These are phyloP conservation scores for Laodelphax striatellus DNA, from an alignment of 1,140 invertebrate genomes.

Conservation along the genomic window DNA sequence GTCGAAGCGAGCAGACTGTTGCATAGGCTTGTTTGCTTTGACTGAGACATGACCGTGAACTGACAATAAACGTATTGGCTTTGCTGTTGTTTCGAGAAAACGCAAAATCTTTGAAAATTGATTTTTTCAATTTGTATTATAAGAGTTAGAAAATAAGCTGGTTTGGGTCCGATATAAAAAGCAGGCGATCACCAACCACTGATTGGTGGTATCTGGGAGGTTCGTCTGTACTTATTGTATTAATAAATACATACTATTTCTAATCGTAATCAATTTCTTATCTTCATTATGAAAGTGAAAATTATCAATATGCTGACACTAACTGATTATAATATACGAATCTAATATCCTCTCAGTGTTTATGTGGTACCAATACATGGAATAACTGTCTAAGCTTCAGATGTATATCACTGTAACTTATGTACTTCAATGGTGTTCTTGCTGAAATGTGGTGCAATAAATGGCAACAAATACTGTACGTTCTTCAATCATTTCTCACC, in stretches of 20 bases:
- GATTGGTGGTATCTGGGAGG: conserved; percentile 11
- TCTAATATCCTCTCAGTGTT: background rate
- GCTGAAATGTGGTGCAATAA: conserved; percentile 19
- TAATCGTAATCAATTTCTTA: conserved; percentile 2
- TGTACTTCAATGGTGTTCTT: conserved; percentile 16
- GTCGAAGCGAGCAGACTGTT: background rate
- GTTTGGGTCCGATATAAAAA: conserved; percentile 19
- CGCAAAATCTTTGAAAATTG: background rate
- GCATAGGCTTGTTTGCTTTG: background rate
- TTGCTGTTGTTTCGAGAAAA: conserved; percentile 3
- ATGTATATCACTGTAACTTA: conserved; percentile 6
- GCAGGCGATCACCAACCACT: conserved; percentile 11
- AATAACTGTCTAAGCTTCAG: conserved; percentile 14
- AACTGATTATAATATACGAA: too few relatives aligned
- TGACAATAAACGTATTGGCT: conserved; percentile 12
- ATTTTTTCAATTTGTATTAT: conserved; percentile 1
- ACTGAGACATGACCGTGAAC: conserved; percentile 9
- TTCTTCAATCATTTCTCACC: too few relatives aligned
- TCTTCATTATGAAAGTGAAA: background rate
- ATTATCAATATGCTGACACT: too few relatives aligned
- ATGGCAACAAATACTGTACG: conserved; percentile 6
- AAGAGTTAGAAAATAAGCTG: conserved; percentile 14
- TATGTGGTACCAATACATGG: conserved; percentile 7
- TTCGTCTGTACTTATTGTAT: conserved; percentile 9
- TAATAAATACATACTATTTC: conserved; percentile 2